phyloP scores from a whole-genome alignment of 2,113 vertebrate species.

The Egretta garzetta region DNA sequence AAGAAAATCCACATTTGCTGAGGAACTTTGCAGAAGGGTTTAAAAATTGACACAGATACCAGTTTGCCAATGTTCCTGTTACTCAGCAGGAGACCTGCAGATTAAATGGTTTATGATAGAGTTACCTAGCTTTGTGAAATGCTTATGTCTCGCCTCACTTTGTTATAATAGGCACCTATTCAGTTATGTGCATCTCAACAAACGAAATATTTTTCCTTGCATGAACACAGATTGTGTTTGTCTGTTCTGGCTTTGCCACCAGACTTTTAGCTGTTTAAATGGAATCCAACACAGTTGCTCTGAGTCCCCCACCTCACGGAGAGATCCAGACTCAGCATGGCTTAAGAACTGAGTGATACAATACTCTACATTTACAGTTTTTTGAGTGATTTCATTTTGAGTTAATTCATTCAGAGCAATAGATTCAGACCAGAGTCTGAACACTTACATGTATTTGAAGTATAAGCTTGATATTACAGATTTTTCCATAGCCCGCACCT shows the following conservation, averaged over 20 bases:
- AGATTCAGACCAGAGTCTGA: not conserved
- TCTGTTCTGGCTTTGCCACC: not conserved
- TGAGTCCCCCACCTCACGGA: not conserved
- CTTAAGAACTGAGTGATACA: not conserved
- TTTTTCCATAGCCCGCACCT: not conserved
- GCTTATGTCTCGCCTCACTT: slow-evolving; percentile 40
- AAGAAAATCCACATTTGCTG: slow-evolving; percentile 18
- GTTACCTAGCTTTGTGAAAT: slow-evolving; percentile 8
- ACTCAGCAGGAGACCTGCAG: slow-evolving; percentile 28
- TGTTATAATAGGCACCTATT: slow-evolving; percentile 45
- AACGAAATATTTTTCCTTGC: slow-evolving; percentile 41
- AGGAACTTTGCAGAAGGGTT: slow-evolving; percentile 11
- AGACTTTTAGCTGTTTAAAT: not conserved
- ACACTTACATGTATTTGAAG: not conserved
- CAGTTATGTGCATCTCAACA: slow-evolving; percentile 18
- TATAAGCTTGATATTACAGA: not conserved
- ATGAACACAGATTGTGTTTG: slow-evolving; percentile 19
- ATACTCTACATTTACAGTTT: not conserved
- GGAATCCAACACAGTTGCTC: not conserved
- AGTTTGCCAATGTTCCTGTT: slow-evolving; percentile 24
- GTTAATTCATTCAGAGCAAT: not conserved
- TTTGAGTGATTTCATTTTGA: not conserved
- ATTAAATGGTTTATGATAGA: not conserved
- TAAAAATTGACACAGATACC: slow-evolving; percentile 18
- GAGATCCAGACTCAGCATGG: not conserved